A percentile compares a stretch with the other conserved stretches of the same genome.
These are phyloP conservation scores for Troilus luridus DNA, from an alignment of 2,888 invertebrate genomes.

Conservation along the genomic window DNA sequence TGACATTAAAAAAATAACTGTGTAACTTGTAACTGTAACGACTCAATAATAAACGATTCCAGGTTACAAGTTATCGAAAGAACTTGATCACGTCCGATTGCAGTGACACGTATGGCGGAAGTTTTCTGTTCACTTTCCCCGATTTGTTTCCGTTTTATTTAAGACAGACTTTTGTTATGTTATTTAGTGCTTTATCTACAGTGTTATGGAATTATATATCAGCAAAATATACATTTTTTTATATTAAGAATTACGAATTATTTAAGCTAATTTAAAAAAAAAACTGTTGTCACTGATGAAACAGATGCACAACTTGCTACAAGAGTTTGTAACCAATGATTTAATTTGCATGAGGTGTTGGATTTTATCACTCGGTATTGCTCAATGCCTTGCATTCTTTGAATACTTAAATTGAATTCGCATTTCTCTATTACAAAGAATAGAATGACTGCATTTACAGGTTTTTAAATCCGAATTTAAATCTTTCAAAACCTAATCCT, in stretches of 20 bases:
- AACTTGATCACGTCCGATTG: conserved; percentile 18
- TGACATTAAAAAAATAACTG: background rate
- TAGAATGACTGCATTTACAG: background rate
- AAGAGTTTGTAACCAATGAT: background rate
- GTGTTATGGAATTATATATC: background rate
- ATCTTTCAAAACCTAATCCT: too few relatives aligned
- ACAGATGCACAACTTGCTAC: background rate
- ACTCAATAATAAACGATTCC: background rate
- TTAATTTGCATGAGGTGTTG: background rate
- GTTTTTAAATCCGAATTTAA: background rate
- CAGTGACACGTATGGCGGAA: conserved; percentile 26
- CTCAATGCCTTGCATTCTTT: background rate
- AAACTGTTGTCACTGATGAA: too few relatives aligned
- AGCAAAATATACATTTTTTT: too few relatives aligned
- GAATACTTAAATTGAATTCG: background rate
- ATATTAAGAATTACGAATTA: too few relatives aligned
- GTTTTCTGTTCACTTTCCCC: background rate
- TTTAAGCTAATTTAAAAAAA: too few relatives aligned
- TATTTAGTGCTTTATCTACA: background rate
- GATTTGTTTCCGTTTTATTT: background rate
- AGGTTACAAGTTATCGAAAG: background rate
- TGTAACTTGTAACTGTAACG: background rate
- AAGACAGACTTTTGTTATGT: background rate
- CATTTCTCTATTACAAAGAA: background rate
- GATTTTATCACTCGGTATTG: background rate